Conservation (phyloP, 2,888 invertebrate genomes). For the Tetrapedia diversipes region DNA sequence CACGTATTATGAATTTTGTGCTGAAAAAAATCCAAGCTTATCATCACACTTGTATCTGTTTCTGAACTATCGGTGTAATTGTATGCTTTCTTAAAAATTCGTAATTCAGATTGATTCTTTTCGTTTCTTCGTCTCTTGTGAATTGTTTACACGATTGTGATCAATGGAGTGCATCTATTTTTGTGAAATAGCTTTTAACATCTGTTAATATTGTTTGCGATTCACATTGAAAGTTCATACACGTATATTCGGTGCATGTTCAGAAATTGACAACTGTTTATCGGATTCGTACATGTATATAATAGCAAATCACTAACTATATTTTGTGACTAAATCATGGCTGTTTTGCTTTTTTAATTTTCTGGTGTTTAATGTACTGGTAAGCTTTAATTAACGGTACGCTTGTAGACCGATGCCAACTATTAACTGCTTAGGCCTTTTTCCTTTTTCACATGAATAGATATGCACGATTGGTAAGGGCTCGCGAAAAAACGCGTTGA, state of each 20-base stretch:
- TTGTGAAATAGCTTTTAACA: slow-evolving; percentile 13
- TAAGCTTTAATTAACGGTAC: slow-evolving; percentile 35
- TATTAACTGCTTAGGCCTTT: slow-evolving; percentile 56
- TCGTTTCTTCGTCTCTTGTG: background rate
- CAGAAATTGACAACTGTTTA: slow-evolving; percentile 58
- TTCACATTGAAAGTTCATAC: slow-evolving; percentile 46
- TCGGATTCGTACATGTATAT: slow-evolving; percentile 29
- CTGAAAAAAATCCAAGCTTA: slow-evolving; percentile 15
- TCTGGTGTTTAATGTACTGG: background rate
- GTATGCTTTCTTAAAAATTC: slow-evolving; percentile 32
- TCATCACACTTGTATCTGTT: slow-evolving; percentile 14
- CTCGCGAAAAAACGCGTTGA: slow-evolving; percentile 28
- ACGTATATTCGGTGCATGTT: slow-evolving; percentile 54
- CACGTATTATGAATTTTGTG: slow-evolving; percentile 15
- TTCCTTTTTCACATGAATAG: slow-evolving; percentile 33
- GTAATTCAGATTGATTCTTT: slow-evolving; percentile 12
- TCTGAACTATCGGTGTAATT: slow-evolving; percentile 10
- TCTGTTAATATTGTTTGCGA: slow-evolving; percentile 3
- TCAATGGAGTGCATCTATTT: slow-evolving; percentile 43
- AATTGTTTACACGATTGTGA: slow-evolving; percentile 25
- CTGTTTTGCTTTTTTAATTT: slow-evolving; percentile 16
- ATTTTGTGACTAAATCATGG: slow-evolving; percentile 29
- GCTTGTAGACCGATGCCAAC: slow-evolving; percentile 49
- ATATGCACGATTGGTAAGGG: slow-evolving; percentile 1
- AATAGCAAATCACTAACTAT: slow-evolving; percentile 57